phyloP scores from a whole-genome alignment of 64 coral and sea anemone species.

The Orbicella faveolata region DNA sequence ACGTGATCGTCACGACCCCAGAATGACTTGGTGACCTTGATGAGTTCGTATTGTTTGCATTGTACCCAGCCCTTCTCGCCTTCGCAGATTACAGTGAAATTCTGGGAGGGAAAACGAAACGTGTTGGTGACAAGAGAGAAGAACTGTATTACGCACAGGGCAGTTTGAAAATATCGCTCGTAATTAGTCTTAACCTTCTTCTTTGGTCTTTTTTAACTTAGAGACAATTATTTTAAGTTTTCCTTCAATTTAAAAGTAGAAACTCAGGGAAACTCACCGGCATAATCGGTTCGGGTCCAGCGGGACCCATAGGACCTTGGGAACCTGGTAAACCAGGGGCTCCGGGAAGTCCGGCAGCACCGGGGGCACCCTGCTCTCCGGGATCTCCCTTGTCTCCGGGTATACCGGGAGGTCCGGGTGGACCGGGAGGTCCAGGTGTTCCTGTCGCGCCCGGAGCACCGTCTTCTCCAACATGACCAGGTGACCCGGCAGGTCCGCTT shows the following conservation, averaged over 20 bases:
- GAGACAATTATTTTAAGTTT: too few species aligned
- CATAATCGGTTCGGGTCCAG: constrained; percentile 94
- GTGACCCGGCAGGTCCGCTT: constrained; percentile 74
- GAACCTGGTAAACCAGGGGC: constrained; percentile 96
- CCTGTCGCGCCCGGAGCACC: constrained; percentile 97
- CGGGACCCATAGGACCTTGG: constrained; percentile 79
- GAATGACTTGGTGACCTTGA: constrained; percentile 97
- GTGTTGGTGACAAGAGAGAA: neutral
- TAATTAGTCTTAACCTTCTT: too few species aligned
- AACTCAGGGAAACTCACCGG: constrained; percentile 66
- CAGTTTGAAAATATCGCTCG: neutral
- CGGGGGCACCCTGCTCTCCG: constrained; percentile 93
- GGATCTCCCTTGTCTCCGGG: constrained; percentile 98
- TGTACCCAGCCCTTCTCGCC: constrained; percentile 99
- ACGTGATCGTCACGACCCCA: constrained; percentile 99
- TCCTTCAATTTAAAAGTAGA: too few species aligned
- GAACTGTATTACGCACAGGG: neutral
- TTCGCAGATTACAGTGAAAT: constrained; percentile 99
- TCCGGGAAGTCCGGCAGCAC: constrained; percentile 96
- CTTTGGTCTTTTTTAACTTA: too few species aligned
- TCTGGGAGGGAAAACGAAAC: constrained; percentile 44
- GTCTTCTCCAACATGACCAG: constrained; percentile 99
- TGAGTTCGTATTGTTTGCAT: constrained; percentile 99
- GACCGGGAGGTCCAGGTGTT: constrained; percentile 88
- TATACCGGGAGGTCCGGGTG: constrained; percentile 97